A percentile compares a stretch with the other conserved stretches of the same genome.
These are phyloP conservation scores for Nasonia longicornis DNA, from an alignment of 1,140 invertebrate genomes.

Conservation along the genomic window DNA sequence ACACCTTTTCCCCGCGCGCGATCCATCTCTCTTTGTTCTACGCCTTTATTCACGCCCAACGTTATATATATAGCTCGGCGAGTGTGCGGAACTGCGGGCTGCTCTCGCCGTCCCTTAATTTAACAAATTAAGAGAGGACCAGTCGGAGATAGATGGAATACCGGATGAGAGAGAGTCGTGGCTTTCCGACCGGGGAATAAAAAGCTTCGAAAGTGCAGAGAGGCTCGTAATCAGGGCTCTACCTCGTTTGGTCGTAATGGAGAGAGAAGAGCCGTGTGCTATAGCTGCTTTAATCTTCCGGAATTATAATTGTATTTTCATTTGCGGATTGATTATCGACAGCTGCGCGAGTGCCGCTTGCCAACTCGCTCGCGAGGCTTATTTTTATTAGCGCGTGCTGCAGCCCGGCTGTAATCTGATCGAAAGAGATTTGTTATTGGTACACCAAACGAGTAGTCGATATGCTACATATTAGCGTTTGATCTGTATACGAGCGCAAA, in stretches of 20 bases:
- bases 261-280: no score
- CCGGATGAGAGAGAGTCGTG: neutral
- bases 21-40: neutral
- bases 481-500: no score
- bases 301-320: constrained; percentile 10
- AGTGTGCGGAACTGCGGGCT: neutral
- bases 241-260: neutral
- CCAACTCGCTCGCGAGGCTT: neutral
- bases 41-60: neutral
- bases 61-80: neutral
- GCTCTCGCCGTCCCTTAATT: constrained; percentile 12
- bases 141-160: neutral
- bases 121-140: constrained; percentile 23
- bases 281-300: neutral
- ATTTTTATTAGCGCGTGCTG: neutral
- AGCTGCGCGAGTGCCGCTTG: neutral
- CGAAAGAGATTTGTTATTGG: neutral
- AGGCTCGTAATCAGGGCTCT: neutral
- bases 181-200: neutral
- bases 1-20: neutral
- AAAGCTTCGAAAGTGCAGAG: neutral
- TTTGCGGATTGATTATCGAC: constrained; percentile 1
- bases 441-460: no score
- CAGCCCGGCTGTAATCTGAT: neutral
- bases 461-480: no score